phyloP scores from a whole-genome alignment of 2,888 invertebrate species.

The Nezara viridula region DNA sequence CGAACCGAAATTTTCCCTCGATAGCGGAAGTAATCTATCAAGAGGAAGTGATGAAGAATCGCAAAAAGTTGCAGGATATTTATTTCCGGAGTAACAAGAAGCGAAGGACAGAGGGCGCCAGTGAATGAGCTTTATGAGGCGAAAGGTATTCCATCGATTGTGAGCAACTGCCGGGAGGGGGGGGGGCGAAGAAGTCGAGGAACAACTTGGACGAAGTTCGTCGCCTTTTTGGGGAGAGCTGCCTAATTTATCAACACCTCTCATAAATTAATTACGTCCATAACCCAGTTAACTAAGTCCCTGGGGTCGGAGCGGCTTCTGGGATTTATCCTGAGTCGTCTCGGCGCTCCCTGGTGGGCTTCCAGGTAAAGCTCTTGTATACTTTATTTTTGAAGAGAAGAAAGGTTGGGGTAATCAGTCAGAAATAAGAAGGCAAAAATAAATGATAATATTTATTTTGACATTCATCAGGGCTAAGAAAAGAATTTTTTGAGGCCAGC shows the following conservation, averaged over 20 bases:
- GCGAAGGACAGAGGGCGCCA: neutral
- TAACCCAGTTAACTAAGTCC: constrained; percentile 5
- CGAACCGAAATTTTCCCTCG: neutral
- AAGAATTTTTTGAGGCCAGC: too few relatives aligned
- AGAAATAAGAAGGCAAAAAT: too few relatives aligned
- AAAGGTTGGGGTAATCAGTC: too few relatives aligned
- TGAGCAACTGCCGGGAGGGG: too few relatives aligned
- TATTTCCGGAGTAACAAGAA: neutral
- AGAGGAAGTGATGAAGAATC: neutral
- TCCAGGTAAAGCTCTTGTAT: neutral
- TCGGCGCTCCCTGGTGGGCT: neutral
- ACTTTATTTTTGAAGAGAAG: too few relatives aligned
- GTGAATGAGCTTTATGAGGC: constrained; percentile 22
- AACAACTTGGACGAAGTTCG: neutral
- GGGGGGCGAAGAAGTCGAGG: too few relatives aligned
- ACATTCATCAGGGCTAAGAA: too few relatives aligned
- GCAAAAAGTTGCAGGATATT: neutral
- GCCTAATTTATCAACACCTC: constrained; percentile 33
- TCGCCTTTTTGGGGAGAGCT: neutral
- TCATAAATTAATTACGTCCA: constrained; percentile 19
- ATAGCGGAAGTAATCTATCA: neutral
- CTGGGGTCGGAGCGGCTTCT: neutral
- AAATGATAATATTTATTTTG: too few relatives aligned
- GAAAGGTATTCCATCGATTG: neutral
- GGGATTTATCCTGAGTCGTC: neutral